Base-by-base conservation (phyloP, 1,140 invertebrate genomes). In the Tyrophagus putrescentiae region DNA sequence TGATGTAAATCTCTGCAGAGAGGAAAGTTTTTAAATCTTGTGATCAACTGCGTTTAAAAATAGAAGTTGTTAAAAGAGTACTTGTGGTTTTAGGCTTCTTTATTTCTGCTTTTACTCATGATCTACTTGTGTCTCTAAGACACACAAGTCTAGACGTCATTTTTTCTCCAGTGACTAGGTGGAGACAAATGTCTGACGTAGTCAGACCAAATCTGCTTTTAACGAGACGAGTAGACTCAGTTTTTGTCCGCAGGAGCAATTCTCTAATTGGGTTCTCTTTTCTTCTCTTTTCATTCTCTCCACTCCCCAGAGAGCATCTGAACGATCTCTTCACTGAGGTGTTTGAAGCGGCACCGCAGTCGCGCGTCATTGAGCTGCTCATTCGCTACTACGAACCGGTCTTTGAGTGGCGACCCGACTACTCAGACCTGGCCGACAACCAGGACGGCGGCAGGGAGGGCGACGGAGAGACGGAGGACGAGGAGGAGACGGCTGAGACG, bases 351-450 rank as follows among this genome's bases (percentile, higher is more conserved):
- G 44, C 42, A 32, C 39, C 59, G 9, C 62, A 63, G 39, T 41
- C 62, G n/a, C 45, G 62, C 6, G 72, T 73, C 21, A 70, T 79
- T 41, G 77, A 79, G 65, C 70, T 78, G n/a, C 68, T 79, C 13
- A 77, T 78, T 18, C 66, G 65, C 11, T 66, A 73, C 68, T 74
- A 67, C 9, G 64, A 70, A 27, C 62, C 67, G 32, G 66, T 70
- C n/a, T 70, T 70, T 32, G 60, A 58, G 50, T 6, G n/a, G 13
- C 9, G 25, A 54, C 11, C n/a, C n/a, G n/a, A 11, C 36, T 13
- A 39, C n/a, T 42, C 4, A n/a, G 6, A 42, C 41, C 18, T 42
- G 18, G 25, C 6, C 41, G 25, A 42, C 41, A 42, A 21, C 41
- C 25, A 21, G n/a, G 25, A 21, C 41, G 3, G 4, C n/a, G n/a